Evolutionary conservation across 2,888 invertebrate species (phyloP), one percentile per base, ranked within the genome.

Genomic region (Stramonita haemastoma): DNA sequence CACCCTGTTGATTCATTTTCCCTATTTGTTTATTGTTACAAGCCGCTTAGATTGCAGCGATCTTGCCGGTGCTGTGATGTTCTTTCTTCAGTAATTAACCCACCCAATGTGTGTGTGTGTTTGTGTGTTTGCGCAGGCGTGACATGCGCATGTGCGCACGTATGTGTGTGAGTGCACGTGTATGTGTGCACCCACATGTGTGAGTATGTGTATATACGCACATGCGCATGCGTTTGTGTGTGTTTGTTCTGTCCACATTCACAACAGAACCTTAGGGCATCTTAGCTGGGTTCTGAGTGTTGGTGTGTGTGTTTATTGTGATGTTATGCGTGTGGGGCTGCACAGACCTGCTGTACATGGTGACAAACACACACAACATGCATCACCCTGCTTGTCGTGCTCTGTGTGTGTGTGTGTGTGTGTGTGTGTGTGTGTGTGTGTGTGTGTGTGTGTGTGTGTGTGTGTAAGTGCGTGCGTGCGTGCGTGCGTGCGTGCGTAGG

Each of bases 361-460:
- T 73, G 73, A 26, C 73, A 73, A 2, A 29, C 26, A 73, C 73
- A 6, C 73, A 22, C 29, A 13, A 2, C 46, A 8, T 46, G 8
- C 46, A 46, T 46, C 46, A 46, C 4, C 4, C 2, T 46, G 46
- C 46, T 46, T 8, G 46, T 46, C 46, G 4, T 46, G 46, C 46
- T 46, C 46, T 46, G 4, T 81, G 13, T 81, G 79, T 81, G 79
- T 81, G 79, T 34, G 34, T 81, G 79, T 2, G 4, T n/a, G 79
- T 6, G 79, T 29, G 79, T 26, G 79, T 29, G 11, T 5, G 79
- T 79, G 32, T 79, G 19, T 79, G 79, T 79, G 79, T 79, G 79
- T 79, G 36, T 17, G 79, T 79, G 79, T 79, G 79, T 79, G 79
- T 32, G 29, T 79, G 79, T 79, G 79, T 32, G 79, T 79, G 79